These are phyloP conservation scores for Indicator maculatus DNA, from an alignment of 2,113 vertebrate genomes.

Conservation along the genomic window DNA sequence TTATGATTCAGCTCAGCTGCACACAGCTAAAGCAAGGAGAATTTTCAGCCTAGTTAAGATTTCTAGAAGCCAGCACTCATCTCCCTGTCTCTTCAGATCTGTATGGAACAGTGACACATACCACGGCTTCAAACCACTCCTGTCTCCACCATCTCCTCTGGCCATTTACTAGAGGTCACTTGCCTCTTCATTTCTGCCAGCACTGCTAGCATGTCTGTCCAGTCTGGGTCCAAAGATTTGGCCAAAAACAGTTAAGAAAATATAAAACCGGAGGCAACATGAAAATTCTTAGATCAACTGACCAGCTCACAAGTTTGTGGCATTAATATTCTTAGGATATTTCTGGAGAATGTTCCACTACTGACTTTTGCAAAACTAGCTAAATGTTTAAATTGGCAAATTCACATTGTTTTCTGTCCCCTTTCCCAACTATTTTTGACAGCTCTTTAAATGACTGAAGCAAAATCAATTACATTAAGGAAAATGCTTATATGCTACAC, in stretches of 20 bases:
- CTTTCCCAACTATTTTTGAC: constrained; percentile 34
- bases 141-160: background rate
- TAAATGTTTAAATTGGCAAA: constrained; percentile 53
- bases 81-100: background rate
- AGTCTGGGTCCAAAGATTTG: background rate
- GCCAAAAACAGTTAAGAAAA: background rate
- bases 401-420: constrained; percentile 43
- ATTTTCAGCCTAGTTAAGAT: background rate
- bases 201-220: background rate
- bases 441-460: constrained; percentile 52
- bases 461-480: constrained; percentile 22
- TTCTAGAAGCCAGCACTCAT: background rate
- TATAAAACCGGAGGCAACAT: background rate
- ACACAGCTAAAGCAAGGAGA: background rate
- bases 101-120: background rate
- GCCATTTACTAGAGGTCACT: background rate
- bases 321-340: constrained; percentile 6
- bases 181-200: background rate
- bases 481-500: background rate
- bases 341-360: background rate
- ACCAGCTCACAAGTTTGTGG: background rate
- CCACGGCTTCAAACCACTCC: background rate
- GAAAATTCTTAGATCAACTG: background rate
- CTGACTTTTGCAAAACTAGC: constrained; percentile 29
- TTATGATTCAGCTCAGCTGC: background rate